Evolutionary conservation across 2,113 vertebrate genomes (phyloP), one percentile per base, ranked within the genome.

Genomic region (Patagioenas fasciata): DNA sequence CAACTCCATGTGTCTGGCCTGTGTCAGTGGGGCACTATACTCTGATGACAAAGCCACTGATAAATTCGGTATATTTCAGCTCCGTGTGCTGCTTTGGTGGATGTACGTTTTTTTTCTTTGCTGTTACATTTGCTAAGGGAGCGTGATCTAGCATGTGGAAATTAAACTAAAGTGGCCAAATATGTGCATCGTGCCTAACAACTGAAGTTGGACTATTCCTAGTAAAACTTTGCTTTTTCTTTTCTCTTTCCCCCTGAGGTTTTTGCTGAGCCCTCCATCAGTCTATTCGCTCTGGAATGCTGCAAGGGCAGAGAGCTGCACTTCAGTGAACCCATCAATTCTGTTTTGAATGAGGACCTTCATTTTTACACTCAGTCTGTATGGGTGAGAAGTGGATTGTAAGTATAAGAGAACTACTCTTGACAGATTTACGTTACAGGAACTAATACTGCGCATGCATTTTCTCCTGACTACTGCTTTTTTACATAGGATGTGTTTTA

Each of bases 201-300:
- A 26, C 19, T 57, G 36, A 29, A 88, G n/a, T 29, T 62, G 34
- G 38, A 42, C 38, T 64, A 5, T 36, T 67, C 17, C 51, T 36
- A 18, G 48, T 83, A 74, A 74, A 70, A 58, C 10, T 56, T 50
- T 4, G 9, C 48, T 6, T 13, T n/a, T 54, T 50, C 42, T 65
- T 81, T 7, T 62, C 11, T 3, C 10, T 26, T 31, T 20, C 36
- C 4, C 42, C 16, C 2, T 15, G 17, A 99, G 99, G 98, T 97
- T 86, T 99, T 99, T 97, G 98, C 98, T 51, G 98, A 98, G 53
- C 98, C 98, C 11, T 98, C 97, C 36, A 91, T 99, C 84, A 99
- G 98, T 72, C 97, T 99, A 26, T 99, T 98, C 32, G 96, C 98
- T 40, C 97, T 98, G 96, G 98, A 98, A 81, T 97, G 98, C 26